phyloP scores from a whole-genome alignment of 2,113 vertebrate genomes.

The Apodemus sylvaticus region DNA sequence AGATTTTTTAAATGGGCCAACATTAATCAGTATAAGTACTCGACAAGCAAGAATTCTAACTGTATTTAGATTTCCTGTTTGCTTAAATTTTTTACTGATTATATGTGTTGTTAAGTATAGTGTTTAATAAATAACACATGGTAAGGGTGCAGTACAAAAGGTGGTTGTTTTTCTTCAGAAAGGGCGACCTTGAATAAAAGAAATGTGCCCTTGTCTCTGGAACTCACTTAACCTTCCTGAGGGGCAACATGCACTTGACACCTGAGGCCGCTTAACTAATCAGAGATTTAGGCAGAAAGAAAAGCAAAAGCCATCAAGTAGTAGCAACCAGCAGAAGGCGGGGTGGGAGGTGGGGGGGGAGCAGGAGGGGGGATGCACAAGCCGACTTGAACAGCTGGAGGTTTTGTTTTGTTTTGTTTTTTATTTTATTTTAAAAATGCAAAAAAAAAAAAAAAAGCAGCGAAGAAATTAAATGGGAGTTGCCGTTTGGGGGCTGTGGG shows the following conservation, averaged over 20 bases:
- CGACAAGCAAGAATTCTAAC: background rate
- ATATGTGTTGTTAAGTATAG: background rate
- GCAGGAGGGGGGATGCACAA: background rate
- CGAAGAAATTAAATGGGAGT: background rate
- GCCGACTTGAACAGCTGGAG: background rate
- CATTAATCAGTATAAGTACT: background rate
- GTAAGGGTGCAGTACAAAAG: background rate
- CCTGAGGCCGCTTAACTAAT: background rate
- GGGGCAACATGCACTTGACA: background rate
- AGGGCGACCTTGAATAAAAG: background rate
- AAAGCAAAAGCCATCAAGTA: background rate
- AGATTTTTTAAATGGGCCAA: background rate
- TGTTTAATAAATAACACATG: background rate
- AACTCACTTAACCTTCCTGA: background rate
- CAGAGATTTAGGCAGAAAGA: background rate
- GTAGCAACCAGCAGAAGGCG: background rate
- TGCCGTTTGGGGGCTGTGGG: background rate
- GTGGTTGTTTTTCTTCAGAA: background rate
- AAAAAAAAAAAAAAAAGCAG: background rate
- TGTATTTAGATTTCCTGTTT: background rate
- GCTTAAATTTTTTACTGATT: slow-evolving; percentile 16
- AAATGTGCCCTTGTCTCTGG: background rate
- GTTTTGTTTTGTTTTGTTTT: slow-evolving; percentile 13
- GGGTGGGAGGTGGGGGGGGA: too few species aligned
- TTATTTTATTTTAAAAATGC: slow-evolving; percentile 25